Evolutionary conservation across 2,888 invertebrate species (phyloP).

Genomic region (Tribolium freemani): DNA sequence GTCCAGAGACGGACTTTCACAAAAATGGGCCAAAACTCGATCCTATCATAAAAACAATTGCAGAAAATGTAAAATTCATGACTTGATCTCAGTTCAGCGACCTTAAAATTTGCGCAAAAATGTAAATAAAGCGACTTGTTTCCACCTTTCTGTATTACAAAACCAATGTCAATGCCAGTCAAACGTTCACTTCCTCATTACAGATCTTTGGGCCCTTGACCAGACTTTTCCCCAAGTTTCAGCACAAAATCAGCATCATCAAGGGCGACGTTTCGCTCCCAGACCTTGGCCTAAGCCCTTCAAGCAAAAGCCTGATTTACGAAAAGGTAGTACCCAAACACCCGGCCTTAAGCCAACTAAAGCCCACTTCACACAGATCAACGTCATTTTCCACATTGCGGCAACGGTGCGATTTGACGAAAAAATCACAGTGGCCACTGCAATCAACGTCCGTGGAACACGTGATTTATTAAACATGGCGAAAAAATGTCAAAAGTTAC

Average conservation of each 20-base stretch:
- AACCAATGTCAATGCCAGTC: not conserved
- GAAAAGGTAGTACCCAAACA: slow-evolving; percentile 7
- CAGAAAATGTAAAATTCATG: not conserved
- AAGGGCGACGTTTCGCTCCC: slow-evolving; percentile 71
- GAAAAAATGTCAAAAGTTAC: slow-evolving; percentile 71
- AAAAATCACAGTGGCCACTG: slow-evolving; percentile 67
- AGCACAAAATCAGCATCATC: slow-evolving; percentile 72
- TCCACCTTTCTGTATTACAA: not conserved
- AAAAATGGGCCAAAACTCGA: too few species aligned
- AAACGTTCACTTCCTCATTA: slow-evolving; percentile 13
- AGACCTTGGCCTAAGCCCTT: slow-evolving; percentile 69
- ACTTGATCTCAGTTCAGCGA: not conserved
- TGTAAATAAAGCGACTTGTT: not conserved
- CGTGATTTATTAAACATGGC: slow-evolving; percentile 68
- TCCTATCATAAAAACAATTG: too few species aligned
- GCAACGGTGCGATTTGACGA: slow-evolving; percentile 73
- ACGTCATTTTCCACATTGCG: slow-evolving; percentile 63
- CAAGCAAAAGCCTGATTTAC: not conserved
- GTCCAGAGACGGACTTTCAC: too few species aligned
- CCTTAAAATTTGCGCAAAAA: not conserved
- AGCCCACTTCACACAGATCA: not conserved
- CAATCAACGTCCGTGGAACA: slow-evolving; percentile 70
- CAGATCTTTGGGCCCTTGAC: slow-evolving; percentile 63
- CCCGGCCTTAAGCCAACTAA: not conserved
- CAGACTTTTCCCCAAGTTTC: slow-evolving; percentile 69